Conservation (phyloP, 1,140 invertebrate genomes). For the Nephila pilipes region DNA sequence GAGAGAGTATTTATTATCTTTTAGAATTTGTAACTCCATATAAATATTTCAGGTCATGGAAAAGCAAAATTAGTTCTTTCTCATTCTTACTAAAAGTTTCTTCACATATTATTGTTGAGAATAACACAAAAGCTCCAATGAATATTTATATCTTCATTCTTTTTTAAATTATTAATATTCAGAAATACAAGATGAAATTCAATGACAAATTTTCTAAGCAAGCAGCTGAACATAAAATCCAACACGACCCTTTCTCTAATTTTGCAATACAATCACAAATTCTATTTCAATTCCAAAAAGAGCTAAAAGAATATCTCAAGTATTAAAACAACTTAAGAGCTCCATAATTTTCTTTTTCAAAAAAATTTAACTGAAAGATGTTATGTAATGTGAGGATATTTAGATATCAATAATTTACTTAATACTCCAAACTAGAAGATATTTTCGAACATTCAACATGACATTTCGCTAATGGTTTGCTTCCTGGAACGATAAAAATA, state of each 20-base stretch:
- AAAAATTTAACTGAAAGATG: neutral
- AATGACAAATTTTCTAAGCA: neutral
- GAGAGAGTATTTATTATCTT: too few relatives aligned
- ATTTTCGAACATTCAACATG: neutral
- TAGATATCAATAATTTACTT: neutral
- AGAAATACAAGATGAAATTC: too few relatives aligned
- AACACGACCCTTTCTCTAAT: neutral
- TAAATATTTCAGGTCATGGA: too few relatives aligned
- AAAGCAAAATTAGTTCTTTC: too few relatives aligned
- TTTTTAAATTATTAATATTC: too few relatives aligned
- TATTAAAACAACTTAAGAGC: neutral
- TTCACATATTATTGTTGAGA: too few relatives aligned
- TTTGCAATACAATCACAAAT: neutral
- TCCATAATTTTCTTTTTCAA: neutral
- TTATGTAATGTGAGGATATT: neutral
- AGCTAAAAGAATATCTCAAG: neutral
- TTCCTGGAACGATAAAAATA: neutral
- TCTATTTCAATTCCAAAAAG: neutral
- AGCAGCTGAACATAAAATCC: neutral
- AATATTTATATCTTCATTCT: too few relatives aligned
- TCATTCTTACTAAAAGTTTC: too few relatives aligned
- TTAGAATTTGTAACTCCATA: too few relatives aligned
- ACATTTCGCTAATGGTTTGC: neutral
- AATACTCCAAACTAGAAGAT: neutral
- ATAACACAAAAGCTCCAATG: too few relatives aligned